A percentile compares a stretch with the other conserved stretches of the same genome.
phyloP scores from a whole-genome alignment of 2,113 vertebrate species.

The Plotosus lineatus region DNA sequence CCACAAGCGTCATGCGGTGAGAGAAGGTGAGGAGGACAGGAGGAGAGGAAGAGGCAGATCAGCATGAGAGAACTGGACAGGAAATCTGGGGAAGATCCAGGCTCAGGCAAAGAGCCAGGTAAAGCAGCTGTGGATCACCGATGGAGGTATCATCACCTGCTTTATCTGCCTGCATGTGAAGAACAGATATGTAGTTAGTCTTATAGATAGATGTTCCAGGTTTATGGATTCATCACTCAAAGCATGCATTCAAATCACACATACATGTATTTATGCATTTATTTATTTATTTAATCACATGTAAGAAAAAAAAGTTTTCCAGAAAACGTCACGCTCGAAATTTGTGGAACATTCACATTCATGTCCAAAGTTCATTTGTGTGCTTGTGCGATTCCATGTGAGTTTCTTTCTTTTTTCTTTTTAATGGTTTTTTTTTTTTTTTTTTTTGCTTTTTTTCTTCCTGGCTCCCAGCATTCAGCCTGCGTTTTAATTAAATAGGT shows the following conservation, averaged over 20 bases:
- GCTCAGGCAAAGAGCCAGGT: conserved; percentile 3
- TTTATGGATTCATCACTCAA: neutral
- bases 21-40: neutral
- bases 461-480: conserved; percentile 16
- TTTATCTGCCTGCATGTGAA: neutral
- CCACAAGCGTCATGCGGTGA: neutral
- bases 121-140: conserved; percentile 12
- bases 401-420: neutral
- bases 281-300: neutral
- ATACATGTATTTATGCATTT: no score
- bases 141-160: conserved; percentile 3
- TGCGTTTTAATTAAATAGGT: conserved; percentile 37
- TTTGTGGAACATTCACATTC: no score
- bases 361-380: no score
- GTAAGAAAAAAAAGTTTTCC: no score
- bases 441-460: conserved; percentile 15
- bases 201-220: neutral
- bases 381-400: neutral
- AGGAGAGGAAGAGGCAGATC: neutral
- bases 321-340: no score
- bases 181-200: no score
- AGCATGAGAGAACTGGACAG: conserved; percentile 13
- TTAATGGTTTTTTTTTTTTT: no score
- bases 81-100: conserved; percentile 29
- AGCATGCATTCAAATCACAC: neutral